Evolutionary conservation across 2,797 vertebrate genomes (phyloP).

Genomic region (Craterocephalus amniculus): DNA sequence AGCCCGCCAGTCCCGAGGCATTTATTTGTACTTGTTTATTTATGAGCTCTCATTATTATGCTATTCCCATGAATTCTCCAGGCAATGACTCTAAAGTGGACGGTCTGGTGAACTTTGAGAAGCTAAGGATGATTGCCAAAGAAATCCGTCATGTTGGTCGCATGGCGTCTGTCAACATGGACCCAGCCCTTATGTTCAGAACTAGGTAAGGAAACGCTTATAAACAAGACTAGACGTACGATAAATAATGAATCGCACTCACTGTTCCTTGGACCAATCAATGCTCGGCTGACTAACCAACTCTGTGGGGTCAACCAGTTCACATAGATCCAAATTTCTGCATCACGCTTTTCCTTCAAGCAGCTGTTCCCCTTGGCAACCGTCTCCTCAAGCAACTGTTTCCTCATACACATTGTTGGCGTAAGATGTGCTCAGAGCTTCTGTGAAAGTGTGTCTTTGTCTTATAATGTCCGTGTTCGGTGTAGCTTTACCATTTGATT

Average conservation of each 20-base stretch:
- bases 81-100: slow-evolving; percentile 99
- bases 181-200: slow-evolving; percentile 97
- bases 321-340: slow-evolving; percentile 54
- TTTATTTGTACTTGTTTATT: background rate
- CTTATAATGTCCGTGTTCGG: slow-evolving; percentile 58
- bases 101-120: slow-evolving; percentile 98
- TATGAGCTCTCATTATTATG: background rate
- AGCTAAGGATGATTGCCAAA: slow-evolving; percentile 98
- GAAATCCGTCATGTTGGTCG: slow-evolving; percentile 97
- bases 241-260: background rate
- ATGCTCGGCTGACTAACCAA: slow-evolving; percentile 49
- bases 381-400: slow-evolving; percentile 55
- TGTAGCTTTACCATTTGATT: slow-evolving; percentile 61
- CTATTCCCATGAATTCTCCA: slow-evolving; percentile 46
- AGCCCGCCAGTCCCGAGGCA: background rate
- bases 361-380: slow-evolving; percentile 66
- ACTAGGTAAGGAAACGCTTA: slow-evolving; percentile 84
- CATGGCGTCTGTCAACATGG: slow-evolving; percentile 99
- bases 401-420: slow-evolving; percentile 57
- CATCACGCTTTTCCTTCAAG: slow-evolving; percentile 65
- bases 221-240: background rate
- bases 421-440: slow-evolving; percentile 59
- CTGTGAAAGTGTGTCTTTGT: slow-evolving; percentile 68
- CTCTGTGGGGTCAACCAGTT: slow-evolving; percentile 55
- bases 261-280: slow-evolving; percentile 41